These are phyloP conservation scores for Rhadina sibilatrix DNA, from an alignment of 2,113 vertebrate species.

Conservation along the genomic window DNA sequence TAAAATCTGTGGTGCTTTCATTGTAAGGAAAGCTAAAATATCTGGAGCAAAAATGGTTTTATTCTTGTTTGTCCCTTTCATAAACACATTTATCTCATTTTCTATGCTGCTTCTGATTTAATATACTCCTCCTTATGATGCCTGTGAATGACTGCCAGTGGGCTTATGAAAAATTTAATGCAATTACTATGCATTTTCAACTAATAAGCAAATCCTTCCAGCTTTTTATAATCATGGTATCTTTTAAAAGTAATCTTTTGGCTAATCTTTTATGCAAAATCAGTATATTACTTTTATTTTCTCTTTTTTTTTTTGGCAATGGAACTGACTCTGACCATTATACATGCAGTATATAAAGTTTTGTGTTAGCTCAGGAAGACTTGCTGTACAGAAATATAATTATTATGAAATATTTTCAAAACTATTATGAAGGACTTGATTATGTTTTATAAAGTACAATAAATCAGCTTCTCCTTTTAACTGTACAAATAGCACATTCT, in stretches of 20 bases:
- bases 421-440: background rate
- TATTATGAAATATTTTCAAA: background rate
- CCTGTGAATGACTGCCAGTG: conserved; percentile 33
- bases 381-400: background rate
- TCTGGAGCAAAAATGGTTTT: conserved; percentile 12
- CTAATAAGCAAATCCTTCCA: conserved; percentile 60
- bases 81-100: conserved; percentile 11
- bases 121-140: conserved; percentile 51
- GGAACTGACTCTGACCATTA: conserved; percentile 77
- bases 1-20: background rate
- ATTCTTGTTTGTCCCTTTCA: conserved; percentile 19
- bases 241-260: conserved; percentile 57
- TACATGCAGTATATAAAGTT: conserved; percentile 61
- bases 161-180: conserved; percentile 32
- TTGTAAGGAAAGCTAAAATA: conserved; percentile 33
- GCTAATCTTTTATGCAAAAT: conserved; percentile 65
- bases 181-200: conserved; percentile 59
- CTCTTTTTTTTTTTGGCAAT: conserved; percentile 47
- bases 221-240: conserved; percentile 38
- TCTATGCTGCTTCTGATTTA: conserved; percentile 65
- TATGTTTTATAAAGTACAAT: background rate
- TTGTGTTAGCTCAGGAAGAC: background rate
- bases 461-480: background rate
- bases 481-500: background rate
- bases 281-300: conserved; percentile 53